Percentiles rank a stretch among this genome's conserved stretches.
phyloP scores from a whole-genome alignment of 2,888 invertebrate species.

The Nemurella pictetii region DNA sequence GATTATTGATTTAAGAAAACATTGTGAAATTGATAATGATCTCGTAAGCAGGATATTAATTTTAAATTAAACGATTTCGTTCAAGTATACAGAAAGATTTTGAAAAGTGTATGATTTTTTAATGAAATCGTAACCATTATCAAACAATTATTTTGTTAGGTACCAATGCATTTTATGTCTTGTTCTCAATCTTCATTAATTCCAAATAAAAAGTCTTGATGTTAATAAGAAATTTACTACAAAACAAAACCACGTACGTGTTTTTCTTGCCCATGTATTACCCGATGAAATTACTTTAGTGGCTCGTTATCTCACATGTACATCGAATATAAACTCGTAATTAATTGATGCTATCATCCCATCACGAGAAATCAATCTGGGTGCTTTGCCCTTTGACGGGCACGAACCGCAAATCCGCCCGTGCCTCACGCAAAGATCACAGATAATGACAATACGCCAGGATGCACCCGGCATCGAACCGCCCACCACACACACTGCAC shows the following conservation, averaged over 20 bases:
- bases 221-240: constrained; percentile 34
- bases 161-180: constrained; percentile 38
- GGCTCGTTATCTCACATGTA: no score
- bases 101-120: not conserved
- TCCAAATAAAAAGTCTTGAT: constrained; percentile 42
- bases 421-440: no score
- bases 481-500: no score
- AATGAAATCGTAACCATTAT: not conserved
- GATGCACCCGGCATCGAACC: no score
- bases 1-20: not conserved
- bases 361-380: no score
- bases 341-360: no score
- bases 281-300: no score
- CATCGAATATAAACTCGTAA: no score
- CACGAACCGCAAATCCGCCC: no score
- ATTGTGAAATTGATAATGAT: not conserved
- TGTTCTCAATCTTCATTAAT: constrained; percentile 41
- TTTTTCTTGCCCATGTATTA: not conserved
- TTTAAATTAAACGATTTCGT: not conserved
- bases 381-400: no score
- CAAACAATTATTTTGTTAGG: not conserved
- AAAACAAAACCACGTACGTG: not conserved
- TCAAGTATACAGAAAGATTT: not conserved
- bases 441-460: no score
- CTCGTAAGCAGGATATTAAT: not conserved